Evolutionary conservation across 2,113 vertebrate genomes (phyloP).

Genomic region (Corapipo altera): DNA sequence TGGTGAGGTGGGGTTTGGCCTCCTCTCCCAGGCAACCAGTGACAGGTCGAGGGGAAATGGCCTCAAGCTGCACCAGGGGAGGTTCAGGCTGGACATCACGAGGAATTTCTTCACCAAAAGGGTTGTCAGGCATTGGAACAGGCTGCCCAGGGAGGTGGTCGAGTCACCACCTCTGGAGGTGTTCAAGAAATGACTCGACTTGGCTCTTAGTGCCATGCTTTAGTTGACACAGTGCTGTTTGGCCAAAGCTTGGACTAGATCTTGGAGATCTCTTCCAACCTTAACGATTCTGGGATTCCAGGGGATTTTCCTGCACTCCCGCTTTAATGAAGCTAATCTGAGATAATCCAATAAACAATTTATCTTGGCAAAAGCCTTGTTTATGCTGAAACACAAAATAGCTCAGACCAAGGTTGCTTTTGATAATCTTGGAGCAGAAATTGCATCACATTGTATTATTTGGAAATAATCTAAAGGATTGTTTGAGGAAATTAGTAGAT

Average conservation of each 20-base stretch:
- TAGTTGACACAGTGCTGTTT: not conserved
- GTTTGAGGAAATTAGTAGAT: not conserved
- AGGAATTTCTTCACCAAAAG: not conserved
- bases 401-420: not conserved
- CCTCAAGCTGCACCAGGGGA: not conserved
- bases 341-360: not conserved
- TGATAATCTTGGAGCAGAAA: not conserved
- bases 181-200: too few relatives aligned
- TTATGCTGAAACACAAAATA: not conserved
- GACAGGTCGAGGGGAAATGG: not conserved
- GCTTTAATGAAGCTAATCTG: not conserved
- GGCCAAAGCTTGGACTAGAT: not conserved
- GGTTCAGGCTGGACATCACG: not conserved
- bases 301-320: not conserved
- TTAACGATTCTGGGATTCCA: not conserved
- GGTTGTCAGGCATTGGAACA: accelerated
- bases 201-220: not conserved
- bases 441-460: not conserved
- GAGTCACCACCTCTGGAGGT: not conserved
- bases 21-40: not conserved
- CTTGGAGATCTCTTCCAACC: not conserved
- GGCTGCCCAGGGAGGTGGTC: not conserved
- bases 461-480: not conserved
- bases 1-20: not conserved
- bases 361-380: not conserved